These are phyloP conservation scores for Zaprionus ghesquierei DNA, from an alignment of 1,140 invertebrate species.

Conservation along the genomic window DNA sequence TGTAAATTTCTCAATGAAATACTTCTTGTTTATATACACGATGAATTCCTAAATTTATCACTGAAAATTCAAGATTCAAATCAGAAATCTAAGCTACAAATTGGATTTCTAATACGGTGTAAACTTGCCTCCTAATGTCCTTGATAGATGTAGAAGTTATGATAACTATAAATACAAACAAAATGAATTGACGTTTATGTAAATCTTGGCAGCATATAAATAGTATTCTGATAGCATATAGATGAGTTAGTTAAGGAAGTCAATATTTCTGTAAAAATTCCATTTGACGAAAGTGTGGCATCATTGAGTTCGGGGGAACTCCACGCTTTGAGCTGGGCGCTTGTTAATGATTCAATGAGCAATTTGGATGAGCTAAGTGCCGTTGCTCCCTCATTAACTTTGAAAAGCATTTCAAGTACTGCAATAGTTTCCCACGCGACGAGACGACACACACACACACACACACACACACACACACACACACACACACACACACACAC, in stretches of 20 bases:
- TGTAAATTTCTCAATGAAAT: too few species aligned
- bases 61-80: too few species aligned
- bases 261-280: conserved; percentile 6
- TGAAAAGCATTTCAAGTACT: conserved; percentile 48
- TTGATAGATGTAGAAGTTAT: too few species aligned
- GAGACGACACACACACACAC: neutral
- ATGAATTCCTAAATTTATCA: too few species aligned
- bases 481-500: neutral
- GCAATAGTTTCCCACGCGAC: conserved; percentile 33
- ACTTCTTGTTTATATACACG: too few species aligned
- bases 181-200: too few species aligned
- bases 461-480: neutral
- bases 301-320: neutral
- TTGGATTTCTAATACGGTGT: too few species aligned
- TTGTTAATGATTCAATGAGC: conserved; percentile 53
- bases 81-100: too few species aligned
- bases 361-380: conserved; percentile 41
- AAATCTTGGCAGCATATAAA: too few species aligned
- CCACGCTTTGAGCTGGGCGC: neutral
- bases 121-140: too few species aligned
- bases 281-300: conserved; percentile 10
- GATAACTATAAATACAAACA: too few species aligned
- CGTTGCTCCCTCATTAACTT: conserved; percentile 51
- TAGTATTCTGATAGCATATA: too few species aligned
- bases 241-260: neutral